Evolutionary conservation across 2,797 vertebrate species (phyloP).

Genomic region (Melanotaenia boesemani): DNA sequence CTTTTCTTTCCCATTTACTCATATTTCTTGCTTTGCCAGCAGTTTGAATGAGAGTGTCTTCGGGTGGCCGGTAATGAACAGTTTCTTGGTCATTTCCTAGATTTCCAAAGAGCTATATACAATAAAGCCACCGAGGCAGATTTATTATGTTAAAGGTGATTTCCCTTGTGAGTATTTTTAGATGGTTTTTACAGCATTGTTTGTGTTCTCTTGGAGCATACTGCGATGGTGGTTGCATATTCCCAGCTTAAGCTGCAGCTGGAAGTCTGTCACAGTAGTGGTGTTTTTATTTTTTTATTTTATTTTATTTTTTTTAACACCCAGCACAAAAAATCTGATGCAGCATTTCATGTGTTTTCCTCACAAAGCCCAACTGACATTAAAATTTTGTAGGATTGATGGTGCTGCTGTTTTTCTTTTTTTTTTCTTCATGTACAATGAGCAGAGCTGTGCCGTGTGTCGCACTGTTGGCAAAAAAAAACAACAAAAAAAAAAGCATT

Average conservation of each 20-base stretch:
- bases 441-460: conserved; percentile 6
- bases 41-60: conserved; percentile 13
- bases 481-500: conserved; percentile 29
- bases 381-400: conserved; percentile 24
- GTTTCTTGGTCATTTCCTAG: conserved; percentile 59
- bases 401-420: conserved; percentile 9
- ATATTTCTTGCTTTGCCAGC: conserved; percentile 38
- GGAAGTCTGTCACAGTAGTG: conserved; percentile 52
- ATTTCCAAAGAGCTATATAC: conserved; percentile 52
- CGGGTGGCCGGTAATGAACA: conserved; percentile 38
- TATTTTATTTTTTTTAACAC: neutral
- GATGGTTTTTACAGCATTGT: conserved; percentile 47
- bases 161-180: conserved; percentile 65
- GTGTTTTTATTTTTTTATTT: conserved; percentile 26
- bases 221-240: conserved; percentile 34
- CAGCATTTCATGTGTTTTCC: conserved; percentile 15
- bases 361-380: conserved; percentile 17
- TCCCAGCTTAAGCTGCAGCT: conserved; percentile 36
- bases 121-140: conserved; percentile 46
- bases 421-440: neutral
- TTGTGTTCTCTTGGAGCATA: conserved; percentile 39
- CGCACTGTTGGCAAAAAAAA: conserved; percentile 12
- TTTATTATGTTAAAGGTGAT: conserved; percentile 59
- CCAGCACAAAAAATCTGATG: neutral
- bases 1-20: conserved; percentile 1